Evolutionary conservation across 2,797 vertebrate genomes (phyloP).

Genomic region (Phylloscopus collybita): DNA sequence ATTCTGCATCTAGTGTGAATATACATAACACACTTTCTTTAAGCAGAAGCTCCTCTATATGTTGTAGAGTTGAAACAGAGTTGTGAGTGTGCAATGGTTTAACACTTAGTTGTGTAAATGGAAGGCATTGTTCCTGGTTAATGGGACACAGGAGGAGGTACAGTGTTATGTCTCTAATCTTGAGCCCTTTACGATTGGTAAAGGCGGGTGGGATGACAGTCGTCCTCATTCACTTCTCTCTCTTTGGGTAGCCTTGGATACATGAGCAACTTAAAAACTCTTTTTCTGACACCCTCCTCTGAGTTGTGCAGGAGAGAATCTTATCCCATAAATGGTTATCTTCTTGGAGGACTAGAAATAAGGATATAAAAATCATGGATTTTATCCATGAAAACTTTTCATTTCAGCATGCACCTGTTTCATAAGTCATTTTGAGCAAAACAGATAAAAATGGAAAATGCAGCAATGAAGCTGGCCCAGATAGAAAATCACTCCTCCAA

Average conservation of each 20-base stretch:
- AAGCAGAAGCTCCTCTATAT: neutral
- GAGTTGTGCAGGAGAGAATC: constrained; percentile 17
- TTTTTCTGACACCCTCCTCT: constrained; percentile 1
- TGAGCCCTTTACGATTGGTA: neutral
- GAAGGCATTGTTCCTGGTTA: neutral
- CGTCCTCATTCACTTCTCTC: neutral
- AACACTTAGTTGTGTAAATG: neutral
- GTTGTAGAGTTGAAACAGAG: neutral
- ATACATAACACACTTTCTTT: neutral
- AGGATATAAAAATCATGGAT: constrained; percentile 50
- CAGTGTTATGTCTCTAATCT: neutral
- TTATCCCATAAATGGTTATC: constrained; percentile 51
- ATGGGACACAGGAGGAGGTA: neutral
- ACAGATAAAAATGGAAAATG: constrained; percentile 48
- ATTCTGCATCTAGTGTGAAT: neutral
- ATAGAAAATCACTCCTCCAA: constrained; percentile 35
- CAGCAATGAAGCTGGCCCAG: constrained; percentile 33
- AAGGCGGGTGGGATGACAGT: neutral
- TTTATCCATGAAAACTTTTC: constrained; percentile 59
- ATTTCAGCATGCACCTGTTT: constrained; percentile 49
- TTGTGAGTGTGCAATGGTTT: neutral
- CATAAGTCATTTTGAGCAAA: constrained; percentile 46
- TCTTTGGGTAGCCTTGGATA: constrained; percentile 3
- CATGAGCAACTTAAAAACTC: neutral
- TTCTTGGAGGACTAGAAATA: constrained; percentile 31